Evolutionary conservation across 2,797 vertebrate species (phyloP).

Genomic region (Pampus argenteus): DNA sequence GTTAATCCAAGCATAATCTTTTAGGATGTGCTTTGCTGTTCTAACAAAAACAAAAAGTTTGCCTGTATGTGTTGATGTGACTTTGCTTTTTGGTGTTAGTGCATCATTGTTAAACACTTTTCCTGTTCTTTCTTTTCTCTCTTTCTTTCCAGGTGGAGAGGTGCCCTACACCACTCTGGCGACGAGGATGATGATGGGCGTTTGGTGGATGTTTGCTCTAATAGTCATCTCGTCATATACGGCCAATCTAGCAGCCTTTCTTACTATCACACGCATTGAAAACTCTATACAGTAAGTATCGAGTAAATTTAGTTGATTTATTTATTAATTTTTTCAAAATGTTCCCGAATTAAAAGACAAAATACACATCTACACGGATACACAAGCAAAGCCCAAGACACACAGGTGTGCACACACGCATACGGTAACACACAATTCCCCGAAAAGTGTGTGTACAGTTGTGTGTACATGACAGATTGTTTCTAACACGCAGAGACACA

Average conservation of each 20-base stretch:
- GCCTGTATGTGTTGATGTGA: neutral
- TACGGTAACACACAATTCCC: neutral
- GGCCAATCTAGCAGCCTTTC: conserved; percentile 97
- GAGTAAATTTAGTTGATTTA: neutral
- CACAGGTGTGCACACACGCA: conserved; percentile 15
- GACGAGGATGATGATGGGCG: conserved; percentile 98
- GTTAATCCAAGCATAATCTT: conserved; percentile 54
- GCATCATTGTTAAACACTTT: conserved; percentile 5
- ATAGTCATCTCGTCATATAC: conserved; percentile 99
- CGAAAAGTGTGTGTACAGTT: conserved; percentile 21
- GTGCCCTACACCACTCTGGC: conserved; percentile 98
- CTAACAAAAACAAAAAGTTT: conserved; percentile 28
- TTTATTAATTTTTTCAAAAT: no score
- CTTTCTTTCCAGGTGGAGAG: conserved; percentile 89
- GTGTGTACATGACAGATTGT: conserved; percentile 24
- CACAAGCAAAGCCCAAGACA: neutral
- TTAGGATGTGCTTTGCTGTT: conserved; percentile 39
- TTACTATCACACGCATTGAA: conserved; percentile 98
- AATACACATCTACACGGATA: neutral
- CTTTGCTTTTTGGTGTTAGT: conserved; percentile 11
- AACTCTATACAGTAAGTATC: conserved; percentile 97
- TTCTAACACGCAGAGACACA: conserved; percentile 29
- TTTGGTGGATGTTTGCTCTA: conserved; percentile 99
- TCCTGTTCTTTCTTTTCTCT: neutral
- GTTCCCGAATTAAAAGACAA: no score